Conservation (phyloP, 2,113 vertebrate species). For the Phalacrocorax carbo region DNA sequence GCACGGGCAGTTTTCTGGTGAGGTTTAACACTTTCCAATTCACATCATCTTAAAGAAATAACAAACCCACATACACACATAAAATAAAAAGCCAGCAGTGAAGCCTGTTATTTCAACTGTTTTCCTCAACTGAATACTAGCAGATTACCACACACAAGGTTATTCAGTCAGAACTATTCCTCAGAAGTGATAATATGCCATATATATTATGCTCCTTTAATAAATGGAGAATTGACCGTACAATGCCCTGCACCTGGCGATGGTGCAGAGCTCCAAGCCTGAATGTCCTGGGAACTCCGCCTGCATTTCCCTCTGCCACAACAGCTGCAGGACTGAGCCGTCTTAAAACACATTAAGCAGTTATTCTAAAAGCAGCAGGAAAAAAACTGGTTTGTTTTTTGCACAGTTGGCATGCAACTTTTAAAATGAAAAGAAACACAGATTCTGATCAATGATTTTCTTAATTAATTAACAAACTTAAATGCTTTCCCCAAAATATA, state of each 20-base stretch:
- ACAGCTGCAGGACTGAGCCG: neutral
- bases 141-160: neutral
- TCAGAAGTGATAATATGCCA: neutral
- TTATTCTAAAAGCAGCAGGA: neutral
- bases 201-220: neutral
- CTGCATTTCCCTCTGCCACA: neutral
- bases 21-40: neutral
- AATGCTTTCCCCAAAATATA: neutral
- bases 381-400: neutral
- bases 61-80: neutral
- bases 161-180: neutral
- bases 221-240: neutral
- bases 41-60: conserved; percentile 53
- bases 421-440: neutral
- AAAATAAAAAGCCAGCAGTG: neutral
- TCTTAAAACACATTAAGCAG: neutral
- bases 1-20: neutral
- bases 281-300: neutral
- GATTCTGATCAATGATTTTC: neutral
- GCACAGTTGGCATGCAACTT: neutral
- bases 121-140: neutral
- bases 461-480: neutral
- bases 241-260: fast-evolving
- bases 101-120: neutral
- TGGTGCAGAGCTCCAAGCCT: neutral